phyloP scores from a whole-genome alignment of 2,888 invertebrate species.

The Sphaerophoria taeniata region DNA sequence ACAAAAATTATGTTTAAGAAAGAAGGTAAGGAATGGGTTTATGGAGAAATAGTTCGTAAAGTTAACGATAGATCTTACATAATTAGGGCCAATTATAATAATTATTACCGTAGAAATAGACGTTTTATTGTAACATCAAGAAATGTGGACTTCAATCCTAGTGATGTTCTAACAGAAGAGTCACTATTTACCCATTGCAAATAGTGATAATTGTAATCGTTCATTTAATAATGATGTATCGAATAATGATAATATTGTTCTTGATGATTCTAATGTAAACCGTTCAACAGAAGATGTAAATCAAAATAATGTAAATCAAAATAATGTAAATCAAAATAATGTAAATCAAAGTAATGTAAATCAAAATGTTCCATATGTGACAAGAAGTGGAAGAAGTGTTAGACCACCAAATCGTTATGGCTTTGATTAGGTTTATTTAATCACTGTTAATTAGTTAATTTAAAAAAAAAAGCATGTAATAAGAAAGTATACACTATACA shows the following conservation, averaged over 20 bases:
- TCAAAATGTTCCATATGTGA: conserved; percentile 16
- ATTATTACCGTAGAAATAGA: conserved; percentile 22
- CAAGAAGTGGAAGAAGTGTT: conserved; percentile 29
- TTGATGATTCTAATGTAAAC: conserved; percentile 15
- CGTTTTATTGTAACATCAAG: conserved; percentile 26
- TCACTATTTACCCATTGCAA: too few species aligned
- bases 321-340: neutral
- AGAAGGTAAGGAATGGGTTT: conserved; percentile 5
- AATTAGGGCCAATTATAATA: conserved; percentile 11
- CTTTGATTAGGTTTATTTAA: conserved; percentile 18
- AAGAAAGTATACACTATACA: conserved; percentile 5
- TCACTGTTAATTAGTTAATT: neutral
- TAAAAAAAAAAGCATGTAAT: conserved; percentile 2
- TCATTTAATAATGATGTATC: conserved; percentile 11
- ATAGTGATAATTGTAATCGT: too few species aligned
- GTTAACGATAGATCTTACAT: conserved; percentile 25
- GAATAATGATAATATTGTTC: conserved; percentile 16
- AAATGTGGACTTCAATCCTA: conserved; percentile 26
- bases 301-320: neutral
- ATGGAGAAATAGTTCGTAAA: conserved; percentile 10
- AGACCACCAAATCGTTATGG: conserved; percentile 25
- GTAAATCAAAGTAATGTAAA: conserved; percentile 14
- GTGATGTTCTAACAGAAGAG: conserved; percentile 28
- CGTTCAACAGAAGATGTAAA: conserved; percentile 14
- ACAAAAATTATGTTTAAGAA: neutral